Conservation (phyloP, 1,140 invertebrate genomes). For the Phymastichus coffea region DNA sequence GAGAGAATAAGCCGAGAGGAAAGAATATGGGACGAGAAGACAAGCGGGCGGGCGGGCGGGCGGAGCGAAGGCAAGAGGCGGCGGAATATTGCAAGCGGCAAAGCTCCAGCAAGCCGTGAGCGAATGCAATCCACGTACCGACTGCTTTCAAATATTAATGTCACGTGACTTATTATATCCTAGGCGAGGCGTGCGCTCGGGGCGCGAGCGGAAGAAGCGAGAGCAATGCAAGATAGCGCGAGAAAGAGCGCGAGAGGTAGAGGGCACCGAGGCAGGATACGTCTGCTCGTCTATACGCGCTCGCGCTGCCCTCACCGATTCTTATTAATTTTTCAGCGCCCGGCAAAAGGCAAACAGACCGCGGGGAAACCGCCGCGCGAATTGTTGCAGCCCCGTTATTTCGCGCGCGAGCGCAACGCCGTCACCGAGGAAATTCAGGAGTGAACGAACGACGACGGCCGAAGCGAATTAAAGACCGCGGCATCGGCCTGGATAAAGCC, state of each 20-base stretch:
- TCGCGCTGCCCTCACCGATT: too few relatives aligned
- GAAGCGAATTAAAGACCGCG: too few relatives aligned
- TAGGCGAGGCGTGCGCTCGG: slow-evolving; percentile 45
- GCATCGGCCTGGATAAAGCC: too few relatives aligned
- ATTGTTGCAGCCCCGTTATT: too few relatives aligned
- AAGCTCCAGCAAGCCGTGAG: not conserved
- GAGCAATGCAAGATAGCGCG: not conserved
- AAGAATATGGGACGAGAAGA: not conserved
- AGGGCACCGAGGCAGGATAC: too few relatives aligned
- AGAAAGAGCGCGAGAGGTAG: not conserved
- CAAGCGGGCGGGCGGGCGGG: not conserved
- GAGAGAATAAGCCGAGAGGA: too few relatives aligned
- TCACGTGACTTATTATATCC: slow-evolving; percentile 59
- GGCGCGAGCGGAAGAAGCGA: not conserved
- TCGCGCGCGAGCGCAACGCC: too few relatives aligned
- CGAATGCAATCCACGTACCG: slow-evolving; percentile 57
- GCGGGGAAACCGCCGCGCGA: too few relatives aligned
- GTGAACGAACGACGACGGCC: too few relatives aligned
- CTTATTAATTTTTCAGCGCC: too few relatives aligned
- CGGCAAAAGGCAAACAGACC: too few relatives aligned
- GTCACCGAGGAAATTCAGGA: too few relatives aligned
- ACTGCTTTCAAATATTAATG: slow-evolving; percentile 59
- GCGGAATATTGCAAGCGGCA: slow-evolving; percentile 45
- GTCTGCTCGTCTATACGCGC: slow-evolving; percentile 1
- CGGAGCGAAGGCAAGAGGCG: slow-evolving; percentile 22